phyloP scores from a whole-genome alignment of 2,113 vertebrate genomes.

The Mesoclemmys tuberculata region DNA sequence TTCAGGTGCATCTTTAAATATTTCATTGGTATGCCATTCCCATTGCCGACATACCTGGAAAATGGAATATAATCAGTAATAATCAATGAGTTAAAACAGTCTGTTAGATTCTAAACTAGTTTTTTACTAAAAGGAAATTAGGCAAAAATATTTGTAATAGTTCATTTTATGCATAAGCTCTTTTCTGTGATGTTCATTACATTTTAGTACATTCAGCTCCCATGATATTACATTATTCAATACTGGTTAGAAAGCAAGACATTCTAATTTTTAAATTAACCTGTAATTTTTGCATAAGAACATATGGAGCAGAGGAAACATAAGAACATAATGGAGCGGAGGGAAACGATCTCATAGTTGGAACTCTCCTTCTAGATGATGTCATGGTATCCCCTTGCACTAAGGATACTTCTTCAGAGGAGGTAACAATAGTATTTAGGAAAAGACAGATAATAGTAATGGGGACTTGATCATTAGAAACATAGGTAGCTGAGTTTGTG shows the following conservation, averaged over 20 bases:
- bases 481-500: too few relatives aligned
- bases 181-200: neutral
- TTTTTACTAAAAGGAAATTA: conserved; percentile 10
- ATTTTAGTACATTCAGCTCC: neutral
- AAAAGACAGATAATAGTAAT: too few relatives aligned
- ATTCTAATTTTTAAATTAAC: neutral
- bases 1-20: neutral
- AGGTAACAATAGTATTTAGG: too few relatives aligned
- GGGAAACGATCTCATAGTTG: too few relatives aligned
- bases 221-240: neutral
- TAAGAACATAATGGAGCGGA: too few relatives aligned
- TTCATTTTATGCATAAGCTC: neutral
- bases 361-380: too few relatives aligned
- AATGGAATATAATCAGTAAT: neutral
- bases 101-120: neutral
- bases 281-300: neutral
- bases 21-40: neutral
- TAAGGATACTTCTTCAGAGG: too few relatives aligned
- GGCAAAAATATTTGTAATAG: neutral
- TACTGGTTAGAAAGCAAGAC: neutral
- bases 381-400: too few relatives aligned
- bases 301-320: too few relatives aligned
- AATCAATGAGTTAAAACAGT: neutral
- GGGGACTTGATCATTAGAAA: too few relatives aligned
- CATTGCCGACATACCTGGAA: neutral